Evolutionary conservation across 2,797 vertebrate species (phyloP), one percentile per base, ranked within the genome.

Genomic region (Argya squamiceps): DNA sequence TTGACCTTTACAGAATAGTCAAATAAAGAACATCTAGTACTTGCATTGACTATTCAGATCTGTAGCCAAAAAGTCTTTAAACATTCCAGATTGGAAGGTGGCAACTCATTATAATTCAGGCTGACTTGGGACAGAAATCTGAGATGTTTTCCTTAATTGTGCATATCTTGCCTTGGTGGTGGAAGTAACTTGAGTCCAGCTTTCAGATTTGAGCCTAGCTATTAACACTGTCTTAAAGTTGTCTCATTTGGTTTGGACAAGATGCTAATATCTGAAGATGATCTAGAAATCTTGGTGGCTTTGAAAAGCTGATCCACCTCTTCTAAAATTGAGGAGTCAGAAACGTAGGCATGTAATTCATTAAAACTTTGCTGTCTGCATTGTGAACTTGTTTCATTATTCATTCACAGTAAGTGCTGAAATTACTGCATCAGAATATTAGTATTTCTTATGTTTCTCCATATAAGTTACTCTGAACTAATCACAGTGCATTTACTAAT

Each of bases 371-470:
- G 32, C 65, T 83, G 23, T 68, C 86, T 50, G 36, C 56, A 47
- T 27, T 53, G 41, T 10, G 13, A 63, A 84, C 21, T 64, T 50
- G 58, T 81, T 94, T 96, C 7, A 32, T 70, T 88, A 74, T 94
- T 88, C 39, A 34, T 69, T 89, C 65, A 79, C 93, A 92, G 60
- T 82, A 81, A 39, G 30, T 84, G 46, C 53, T 84, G 83, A 90
- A 91, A 89, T 77, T 86, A 68, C 62, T 19, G 2, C 62, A 84
- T 52, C 50, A 47, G 63, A 86, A 78, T 87, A 87, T 60, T 74
- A n/a, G 12, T 76, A 64, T 94, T 96, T 89, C 63, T 76, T 94
- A 59, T 34, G n/a, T 92, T 91, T 78, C 50, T 96, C 36, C 20
- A 71, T 80, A 11, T 84, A 80, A 69, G 34, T 73, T 65, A 70